These are phyloP conservation scores for Nomia melanderi DNA, from an alignment of 1,140 invertebrate genomes.

Conservation along the genomic window DNA sequence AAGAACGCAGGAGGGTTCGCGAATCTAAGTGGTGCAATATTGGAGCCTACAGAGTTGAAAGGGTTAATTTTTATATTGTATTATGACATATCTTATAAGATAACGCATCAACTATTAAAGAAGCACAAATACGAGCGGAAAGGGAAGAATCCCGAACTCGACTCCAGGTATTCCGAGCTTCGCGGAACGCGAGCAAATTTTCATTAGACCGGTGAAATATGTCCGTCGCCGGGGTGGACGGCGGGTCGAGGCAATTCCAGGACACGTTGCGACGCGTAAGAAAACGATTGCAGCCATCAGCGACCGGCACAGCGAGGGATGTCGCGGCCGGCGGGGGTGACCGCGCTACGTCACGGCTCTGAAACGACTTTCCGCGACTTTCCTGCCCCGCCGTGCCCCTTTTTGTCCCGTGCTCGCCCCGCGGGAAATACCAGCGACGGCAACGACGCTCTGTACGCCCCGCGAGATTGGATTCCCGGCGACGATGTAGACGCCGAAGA, in stretches of 20 bases:
- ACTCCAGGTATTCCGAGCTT: too few species aligned
- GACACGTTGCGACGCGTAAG: conserved; percentile 16
- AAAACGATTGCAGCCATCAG: conserved; percentile 39
- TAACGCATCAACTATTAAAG: too few species aligned
- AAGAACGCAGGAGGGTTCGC: too few species aligned
- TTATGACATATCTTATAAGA: too few species aligned
- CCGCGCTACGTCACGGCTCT: not conserved
- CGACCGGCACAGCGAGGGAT: not conserved
- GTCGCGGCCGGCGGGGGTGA: not conserved
- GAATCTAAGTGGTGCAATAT: too few species aligned
- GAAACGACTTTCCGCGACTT: conserved; percentile 25
- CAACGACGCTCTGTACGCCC: conserved; percentile 1
- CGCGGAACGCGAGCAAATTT: conserved; percentile 9
- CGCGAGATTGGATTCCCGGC: conserved; percentile 47
- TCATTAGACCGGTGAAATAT: conserved; percentile 23
- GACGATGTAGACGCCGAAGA: conserved; percentile 40
- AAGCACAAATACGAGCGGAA: too few species aligned
- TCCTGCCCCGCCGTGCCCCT: not conserved
- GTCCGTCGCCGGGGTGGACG: not conserved
- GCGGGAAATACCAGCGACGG: conserved; percentile 17
- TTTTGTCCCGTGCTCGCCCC: not conserved
- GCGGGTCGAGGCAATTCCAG: conserved; percentile 9
- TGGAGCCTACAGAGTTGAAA: too few species aligned
- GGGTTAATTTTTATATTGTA: too few species aligned
- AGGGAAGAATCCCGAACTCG: too few species aligned